A percentile compares a stretch with the other conserved stretches of the same genome.
Evolutionary conservation across 2,888 invertebrate genomes (phyloP).

Genomic region (Drosophila cracens): DNA sequence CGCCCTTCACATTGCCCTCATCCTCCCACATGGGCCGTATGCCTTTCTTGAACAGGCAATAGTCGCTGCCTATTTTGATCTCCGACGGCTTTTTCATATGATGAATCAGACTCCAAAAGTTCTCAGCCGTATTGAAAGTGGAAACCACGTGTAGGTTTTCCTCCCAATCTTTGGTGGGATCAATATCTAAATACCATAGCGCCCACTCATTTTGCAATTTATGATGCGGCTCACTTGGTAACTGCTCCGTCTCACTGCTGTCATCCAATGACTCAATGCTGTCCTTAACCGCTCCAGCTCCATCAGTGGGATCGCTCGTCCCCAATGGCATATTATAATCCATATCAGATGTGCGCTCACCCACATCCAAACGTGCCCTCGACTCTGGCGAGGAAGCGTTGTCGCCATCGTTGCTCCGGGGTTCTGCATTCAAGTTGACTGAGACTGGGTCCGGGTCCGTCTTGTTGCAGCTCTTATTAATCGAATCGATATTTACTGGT

Average conservation of each 20-base stretch:
- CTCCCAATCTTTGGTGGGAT: slow-evolving; percentile 93
- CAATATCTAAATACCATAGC: slow-evolving; percentile 98
- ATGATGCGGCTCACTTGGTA: slow-evolving; percentile 90
- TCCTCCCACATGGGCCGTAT: slow-evolving; percentile 96
- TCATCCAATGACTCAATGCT: not conserved
- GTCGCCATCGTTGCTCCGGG: slow-evolving; percentile 21
- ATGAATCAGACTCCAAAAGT: slow-evolving; percentile 97
- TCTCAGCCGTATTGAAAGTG: slow-evolving; percentile 97
- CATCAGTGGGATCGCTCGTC: not conserved
- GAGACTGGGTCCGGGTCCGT: not conserved
- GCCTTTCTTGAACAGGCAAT: slow-evolving; percentile 90
- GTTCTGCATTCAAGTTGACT: slow-evolving; percentile 9
- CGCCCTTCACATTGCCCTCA: slow-evolving; percentile 91
- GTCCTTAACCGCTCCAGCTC: slow-evolving; percentile 1
- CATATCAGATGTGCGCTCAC: slow-evolving; percentile 17
- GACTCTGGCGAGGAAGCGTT: slow-evolving; percentile 23
- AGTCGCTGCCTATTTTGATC: slow-evolving; percentile 91
- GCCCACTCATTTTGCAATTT: slow-evolving; percentile 97
- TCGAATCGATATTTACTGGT: slow-evolving; percentile 27
- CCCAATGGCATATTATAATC: not conserved
- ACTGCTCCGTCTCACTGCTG: slow-evolving; percentile 58
- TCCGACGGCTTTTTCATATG: slow-evolving; percentile 93
- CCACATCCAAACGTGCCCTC: slow-evolving; percentile 32
- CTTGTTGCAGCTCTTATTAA: not conserved
- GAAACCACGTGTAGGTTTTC: slow-evolving; percentile 96